Evolutionary conservation across 2,888 invertebrate species (phyloP).

Genomic region (Caenorhabditis panamensis): DNA sequence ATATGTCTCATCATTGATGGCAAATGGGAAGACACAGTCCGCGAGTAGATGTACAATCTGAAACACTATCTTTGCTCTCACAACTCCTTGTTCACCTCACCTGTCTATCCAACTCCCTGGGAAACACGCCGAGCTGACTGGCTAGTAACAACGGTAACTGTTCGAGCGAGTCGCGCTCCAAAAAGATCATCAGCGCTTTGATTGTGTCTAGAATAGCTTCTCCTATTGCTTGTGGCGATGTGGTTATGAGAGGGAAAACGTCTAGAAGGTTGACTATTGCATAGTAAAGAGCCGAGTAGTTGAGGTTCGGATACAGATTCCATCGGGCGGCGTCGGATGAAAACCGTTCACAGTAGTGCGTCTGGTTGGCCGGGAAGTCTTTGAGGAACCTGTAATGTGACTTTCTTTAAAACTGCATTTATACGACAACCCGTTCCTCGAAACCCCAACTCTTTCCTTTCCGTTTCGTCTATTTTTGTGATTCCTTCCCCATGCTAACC

Average conservation of each 20-base stretch:
- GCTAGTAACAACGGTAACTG: constrained; percentile 95
- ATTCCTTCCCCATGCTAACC: background rate
- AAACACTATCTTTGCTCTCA: constrained; percentile 8
- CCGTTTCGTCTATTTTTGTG: background rate
- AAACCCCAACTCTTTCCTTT: background rate
- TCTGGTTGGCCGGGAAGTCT: constrained; percentile 86
- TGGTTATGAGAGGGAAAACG: constrained; percentile 92
- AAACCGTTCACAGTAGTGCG: constrained; percentile 82
- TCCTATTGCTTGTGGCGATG: constrained; percentile 90
- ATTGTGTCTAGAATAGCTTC: constrained; percentile 94
- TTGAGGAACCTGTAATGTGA: constrained; percentile 89
- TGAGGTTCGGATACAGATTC: constrained; percentile 94
- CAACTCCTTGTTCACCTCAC: constrained; percentile 15
- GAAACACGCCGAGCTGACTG: constrained; percentile 93
- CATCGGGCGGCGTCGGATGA: constrained; percentile 86
- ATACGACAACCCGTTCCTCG: too few species aligned
- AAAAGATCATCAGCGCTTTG: constrained; percentile 94
- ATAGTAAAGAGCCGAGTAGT: constrained; percentile 95
- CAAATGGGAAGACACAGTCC: constrained; percentile 95
- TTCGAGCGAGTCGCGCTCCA: constrained; percentile 96
- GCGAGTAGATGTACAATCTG: constrained; percentile 91
- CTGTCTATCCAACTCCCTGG: constrained; percentile 92
- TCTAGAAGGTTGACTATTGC: constrained; percentile 92
- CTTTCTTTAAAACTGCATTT: background rate
- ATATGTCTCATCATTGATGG: constrained; percentile 84